Percentiles rank a stretch among this genome's conserved stretches.
Conservation (phyloP, 92 coral and sea anemone genomes). For the Phenganax subtilis region DNA sequence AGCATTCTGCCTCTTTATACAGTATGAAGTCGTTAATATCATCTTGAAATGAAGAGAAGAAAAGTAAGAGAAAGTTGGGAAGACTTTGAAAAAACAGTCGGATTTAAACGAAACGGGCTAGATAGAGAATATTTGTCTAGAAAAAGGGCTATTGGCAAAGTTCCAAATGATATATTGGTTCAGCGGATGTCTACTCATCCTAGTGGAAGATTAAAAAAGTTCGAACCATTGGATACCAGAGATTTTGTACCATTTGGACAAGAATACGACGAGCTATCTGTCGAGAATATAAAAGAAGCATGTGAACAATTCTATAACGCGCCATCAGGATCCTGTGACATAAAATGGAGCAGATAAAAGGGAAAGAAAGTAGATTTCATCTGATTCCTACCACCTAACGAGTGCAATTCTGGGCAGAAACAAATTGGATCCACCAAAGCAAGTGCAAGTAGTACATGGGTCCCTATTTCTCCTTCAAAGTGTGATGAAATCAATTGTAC, state of each 20-base stretch:
- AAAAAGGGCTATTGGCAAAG: slow-evolving; percentile 41
- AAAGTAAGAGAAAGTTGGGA: slow-evolving; percentile 55
- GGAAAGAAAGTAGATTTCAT: slow-evolving; percentile 39
- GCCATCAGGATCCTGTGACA: slow-evolving; percentile 36
- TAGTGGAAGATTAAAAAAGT: slow-evolving; percentile 30
- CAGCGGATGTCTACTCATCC: slow-evolving; percentile 54
- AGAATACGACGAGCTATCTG: slow-evolving; percentile 29
- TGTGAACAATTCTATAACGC: slow-evolving; percentile 36
- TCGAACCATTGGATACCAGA: slow-evolving; percentile 40
- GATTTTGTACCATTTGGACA: slow-evolving; percentile 44
- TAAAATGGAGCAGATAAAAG: slow-evolving; percentile 43
- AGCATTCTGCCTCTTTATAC: too few relatives aligned
- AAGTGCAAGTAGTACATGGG: neutral
- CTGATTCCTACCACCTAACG: slow-evolving; percentile 33
- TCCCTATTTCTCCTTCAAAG: slow-evolving; percentile 14
- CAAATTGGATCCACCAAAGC: too few relatives aligned
- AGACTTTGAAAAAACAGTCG: slow-evolving; percentile 57
- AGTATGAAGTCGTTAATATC: too few relatives aligned
- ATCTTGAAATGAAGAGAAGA: slow-evolving; percentile 47
- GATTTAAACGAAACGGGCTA: slow-evolving; percentile 53
- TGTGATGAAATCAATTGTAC: neutral
- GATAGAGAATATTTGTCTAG: neutral
- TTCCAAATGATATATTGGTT: slow-evolving; percentile 44
- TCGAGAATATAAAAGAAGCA: slow-evolving; percentile 45
- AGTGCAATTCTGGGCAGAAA: neutral